Evolutionary conservation across 2,888 invertebrate genomes (phyloP).

Genomic region (Mythimna ferrago): DNA sequence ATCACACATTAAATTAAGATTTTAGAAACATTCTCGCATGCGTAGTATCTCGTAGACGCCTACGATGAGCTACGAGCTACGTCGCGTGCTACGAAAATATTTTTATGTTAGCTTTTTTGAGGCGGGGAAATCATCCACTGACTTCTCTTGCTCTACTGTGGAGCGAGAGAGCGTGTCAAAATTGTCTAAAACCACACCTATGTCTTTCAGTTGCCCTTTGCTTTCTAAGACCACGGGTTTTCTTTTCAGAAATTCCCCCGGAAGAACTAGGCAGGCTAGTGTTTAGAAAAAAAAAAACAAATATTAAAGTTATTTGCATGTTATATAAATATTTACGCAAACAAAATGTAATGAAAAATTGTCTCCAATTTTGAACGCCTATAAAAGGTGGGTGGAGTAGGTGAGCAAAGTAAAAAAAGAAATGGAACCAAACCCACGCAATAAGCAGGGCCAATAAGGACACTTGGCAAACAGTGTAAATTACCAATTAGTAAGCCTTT

Average conservation of each 20-base stretch:
- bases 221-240: no score
- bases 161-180: no score
- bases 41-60: slow-evolving; percentile 28
- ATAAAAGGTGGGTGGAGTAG: not conserved
- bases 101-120: not conserved
- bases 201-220: no score
- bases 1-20: no score
- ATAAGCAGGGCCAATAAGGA: slow-evolving; percentile 57
- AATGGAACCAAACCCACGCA: slow-evolving; percentile 34
- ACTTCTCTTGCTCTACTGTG: no score
- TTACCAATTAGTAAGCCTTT: slow-evolving; percentile 82
- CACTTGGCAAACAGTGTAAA: slow-evolving; percentile 71
- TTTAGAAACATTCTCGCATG: not conserved
- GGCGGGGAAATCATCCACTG: no score
- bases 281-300: no score
- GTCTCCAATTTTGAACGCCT: not conserved
- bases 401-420: slow-evolving; percentile 23
- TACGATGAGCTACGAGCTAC: slow-evolving; percentile 17
- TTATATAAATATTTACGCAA: no score
- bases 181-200: no score
- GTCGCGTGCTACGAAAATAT: slow-evolving; percentile 5
- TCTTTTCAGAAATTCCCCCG: no score
- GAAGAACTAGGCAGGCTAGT: no score
- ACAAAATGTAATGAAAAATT: not conserved
- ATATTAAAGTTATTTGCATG: no score